Base-by-base conservation (phyloP, 2,113 vertebrate genomes). In the Prunella fulvescens region DNA sequence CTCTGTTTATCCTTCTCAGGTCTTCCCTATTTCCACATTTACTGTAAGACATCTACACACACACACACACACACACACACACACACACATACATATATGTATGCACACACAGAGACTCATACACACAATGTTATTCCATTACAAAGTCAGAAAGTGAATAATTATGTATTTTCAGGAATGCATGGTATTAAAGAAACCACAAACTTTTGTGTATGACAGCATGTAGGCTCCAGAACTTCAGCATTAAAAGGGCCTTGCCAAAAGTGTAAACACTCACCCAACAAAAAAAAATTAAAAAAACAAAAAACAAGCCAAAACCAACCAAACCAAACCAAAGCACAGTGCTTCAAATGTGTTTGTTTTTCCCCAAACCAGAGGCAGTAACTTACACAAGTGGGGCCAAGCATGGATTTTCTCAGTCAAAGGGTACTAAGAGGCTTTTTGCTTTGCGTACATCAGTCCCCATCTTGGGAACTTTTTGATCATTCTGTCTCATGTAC, bases 1-100 rank as follows among this genome's bases (percentile, higher is more conserved):
- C 57, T 82, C 48, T 70, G 19, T 51, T 90, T 95, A 64, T n/a
- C 67, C 73, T 91, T 51, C 58, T 62, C 70, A 88, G 53, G 25
- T 56, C 40, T 90, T n/a, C 76, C 57, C 29, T 80, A 12, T 61
- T 92, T 82, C 72, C 60, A 58, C 42, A 62, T 85, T 81, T 90
- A 82, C 72, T 87, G 31, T 54, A 86, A 79, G n/a, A 83, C 19
- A 76, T 57, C 48, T 50, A 62, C 40, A 37, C 48, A 53, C 58
- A 62, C 5, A 13, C 6, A 19, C 7, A 25, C 8, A 33, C 17
- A 19, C 1, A 53, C 2, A 73, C 7, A 45, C 12, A 56, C 12
- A 35, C 1, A 26, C 3, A 40, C 2, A 56, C 1, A 40, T 2
- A 50, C 5, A 54, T 9, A 54, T 6, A 22, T 44, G 12, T 44